Evolutionary conservation across 2,113 vertebrate species (phyloP).

Genomic region (Megaceryle maxima): DNA sequence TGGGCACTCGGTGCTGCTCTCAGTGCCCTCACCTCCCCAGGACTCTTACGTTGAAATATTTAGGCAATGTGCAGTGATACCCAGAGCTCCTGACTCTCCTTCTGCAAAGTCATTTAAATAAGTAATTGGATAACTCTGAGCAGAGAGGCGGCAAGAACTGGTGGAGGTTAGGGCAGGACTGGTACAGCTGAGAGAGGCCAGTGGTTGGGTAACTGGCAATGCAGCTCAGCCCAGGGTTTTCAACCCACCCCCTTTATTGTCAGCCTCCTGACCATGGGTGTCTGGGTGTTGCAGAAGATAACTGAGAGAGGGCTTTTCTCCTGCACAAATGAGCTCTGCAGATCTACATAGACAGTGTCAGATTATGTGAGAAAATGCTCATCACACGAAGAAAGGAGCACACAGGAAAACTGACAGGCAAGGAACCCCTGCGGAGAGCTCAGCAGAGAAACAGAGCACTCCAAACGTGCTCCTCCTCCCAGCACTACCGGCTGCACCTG

Average conservation of each 20-base stretch:
- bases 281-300: fast-evolving
- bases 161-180: background rate
- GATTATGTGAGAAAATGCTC: background rate
- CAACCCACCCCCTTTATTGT: background rate
- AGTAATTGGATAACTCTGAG: background rate
- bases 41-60: background rate
- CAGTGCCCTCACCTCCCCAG: background rate
- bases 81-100: background rate
- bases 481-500: background rate
- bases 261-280: fast-evolving
- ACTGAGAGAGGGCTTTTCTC: background rate
- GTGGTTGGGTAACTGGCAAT: background rate
- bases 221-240: background rate
- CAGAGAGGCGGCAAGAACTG: background rate
- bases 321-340: background rate
- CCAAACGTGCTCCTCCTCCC: background rate
- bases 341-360: background rate
- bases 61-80: background rate
- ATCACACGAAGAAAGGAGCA: background rate
- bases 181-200: background rate
- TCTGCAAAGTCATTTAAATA: background rate
- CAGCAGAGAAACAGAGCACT: background rate
- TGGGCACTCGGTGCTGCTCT: background rate
- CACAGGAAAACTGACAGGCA: background rate
- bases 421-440: background rate